Conservation (phyloP, 2,113 vertebrate genomes). For the Anarrhichthys ocellatus region DNA sequence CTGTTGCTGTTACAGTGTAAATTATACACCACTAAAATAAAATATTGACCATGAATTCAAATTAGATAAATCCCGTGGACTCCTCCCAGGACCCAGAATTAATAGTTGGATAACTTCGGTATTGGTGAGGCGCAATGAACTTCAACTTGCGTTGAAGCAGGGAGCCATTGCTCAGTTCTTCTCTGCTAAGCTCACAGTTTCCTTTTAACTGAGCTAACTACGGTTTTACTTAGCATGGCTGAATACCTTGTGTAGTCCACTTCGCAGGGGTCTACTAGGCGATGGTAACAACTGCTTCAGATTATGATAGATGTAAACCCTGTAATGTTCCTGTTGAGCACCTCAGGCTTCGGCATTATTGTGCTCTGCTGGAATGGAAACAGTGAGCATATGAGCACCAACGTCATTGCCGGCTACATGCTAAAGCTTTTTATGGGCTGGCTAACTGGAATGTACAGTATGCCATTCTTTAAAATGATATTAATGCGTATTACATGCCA, state of each 20-base stretch:
- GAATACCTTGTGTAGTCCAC: neutral
- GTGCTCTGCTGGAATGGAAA: constrained; percentile 61
- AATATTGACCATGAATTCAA: no score
- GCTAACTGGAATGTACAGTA: constrained; percentile 20
- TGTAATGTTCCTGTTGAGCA: constrained; percentile 49
- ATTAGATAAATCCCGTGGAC: no score
- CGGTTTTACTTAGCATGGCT: neutral
- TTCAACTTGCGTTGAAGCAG: neutral
- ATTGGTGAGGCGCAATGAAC: neutral
- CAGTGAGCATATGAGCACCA: constrained; percentile 49
- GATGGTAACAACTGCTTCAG: constrained; percentile 2
- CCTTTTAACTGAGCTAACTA: neutral
- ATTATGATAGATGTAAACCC: constrained; percentile 28
- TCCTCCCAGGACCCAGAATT: no score
- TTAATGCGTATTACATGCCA: constrained; percentile 28
- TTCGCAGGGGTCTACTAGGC: neutral
- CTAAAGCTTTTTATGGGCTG: constrained; percentile 30
- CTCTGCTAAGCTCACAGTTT: neutral
- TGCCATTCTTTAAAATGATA: constrained; percentile 39
- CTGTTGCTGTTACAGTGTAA: no score
- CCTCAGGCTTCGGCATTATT: constrained; percentile 65
- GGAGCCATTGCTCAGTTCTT: neutral
- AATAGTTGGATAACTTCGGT: neutral
- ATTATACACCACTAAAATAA: no score
- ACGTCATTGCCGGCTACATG: constrained; percentile 28